Base-by-base conservation (phyloP, 2,113 vertebrate genomes). In the Equus quagga region DNA sequence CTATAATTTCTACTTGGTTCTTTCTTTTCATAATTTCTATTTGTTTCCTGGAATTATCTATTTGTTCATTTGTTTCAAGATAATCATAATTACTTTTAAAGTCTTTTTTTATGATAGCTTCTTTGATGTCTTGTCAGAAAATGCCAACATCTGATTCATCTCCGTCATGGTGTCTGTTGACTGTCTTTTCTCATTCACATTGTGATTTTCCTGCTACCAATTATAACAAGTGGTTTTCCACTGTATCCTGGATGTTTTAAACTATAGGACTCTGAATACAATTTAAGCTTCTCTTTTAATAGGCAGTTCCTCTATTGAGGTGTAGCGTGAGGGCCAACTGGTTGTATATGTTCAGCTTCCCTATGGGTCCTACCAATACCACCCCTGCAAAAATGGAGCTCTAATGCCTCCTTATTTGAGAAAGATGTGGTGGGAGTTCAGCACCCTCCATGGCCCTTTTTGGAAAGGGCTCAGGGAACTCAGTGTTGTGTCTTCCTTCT, bases 251-350 rank as follows among this genome's bases (percentile, higher is more conserved):
- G 23, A 33, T 18, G 51, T 78, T 60, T 85, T 51, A 31, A 76
- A 69, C 36, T 41, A 17, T 51, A 4, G 24, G 12, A 54, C 41
- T 65, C 23, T 69, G 67, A 36, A 23, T 76, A 31, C 2, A 76
- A 41, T 23, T n/a, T 46, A 79, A 84, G 51, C 19, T 24, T 33
- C 3, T n/a, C 65, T 80, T 36, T 87, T 5, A 18, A 21, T 17
- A 36, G 28, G 17, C 9, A 10, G 13, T 41, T 36, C 8, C 36
- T 44, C 5, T 65, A 1, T 17, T 41, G 23, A 49, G 15, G 9
- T 36, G 0, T 51, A 44, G 41, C 28, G 8, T 2, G 0, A 80
- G 2, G 15, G 6, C 26, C 1, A 4, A 11, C 8, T 19, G 54
- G 1, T 1, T 23, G 4, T 9, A 2, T 81, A 44, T 7, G 14